Base-by-base conservation (phyloP, 2,113 vertebrate genomes). In the Amphiprion percula region DNA sequence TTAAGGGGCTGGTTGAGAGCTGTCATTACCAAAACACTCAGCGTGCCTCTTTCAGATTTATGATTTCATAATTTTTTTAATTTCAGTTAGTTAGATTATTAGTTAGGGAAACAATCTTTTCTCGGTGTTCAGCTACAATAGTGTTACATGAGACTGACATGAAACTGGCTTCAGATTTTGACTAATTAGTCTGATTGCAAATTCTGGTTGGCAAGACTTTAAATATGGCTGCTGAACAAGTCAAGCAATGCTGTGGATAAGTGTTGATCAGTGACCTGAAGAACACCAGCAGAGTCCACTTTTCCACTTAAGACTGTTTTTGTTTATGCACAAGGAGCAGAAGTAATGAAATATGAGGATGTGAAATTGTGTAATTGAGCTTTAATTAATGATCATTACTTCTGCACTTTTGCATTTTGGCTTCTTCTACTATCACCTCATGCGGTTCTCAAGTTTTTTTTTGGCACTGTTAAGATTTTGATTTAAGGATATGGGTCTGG, bases 141-240 rank as follows among this genome's bases (percentile, higher is more conserved):
- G 26, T 28, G 19, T 19, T 64, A 3, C n/a, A 61, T 81, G 30
- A 68, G 30, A 58, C 24, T 67, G 69, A 61, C 37, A 10, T 3
- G 26, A 76, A 50, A 67, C 16, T 47, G 26, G 55, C 41, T 71
- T 15, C n/a, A 64, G 33, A 41, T 19, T 64, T 59, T 63, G 33
- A 55, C 10, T 21, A 56, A 66, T 62, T 70, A 65, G 47, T 69
- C 64, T 66, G 56, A 68, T 52, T 69, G 68, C 39, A 28, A 24
- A 30, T 30, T 44, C 56, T 8, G 37, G 26, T 23, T 49, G 44
- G 24, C 49, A 15, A 41, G 58, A 33, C 65, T 53, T 77, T 73
- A 59, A 63, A 72, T 24, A 23, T 64, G 73, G 23, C 50, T 69
- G 65, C 37, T 53, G 68, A 64, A 74, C 60, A 67, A 58, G 65